phyloP scores from a whole-genome alignment of 2,888 invertebrate species.

The Synanthedon myopaeformis region DNA sequence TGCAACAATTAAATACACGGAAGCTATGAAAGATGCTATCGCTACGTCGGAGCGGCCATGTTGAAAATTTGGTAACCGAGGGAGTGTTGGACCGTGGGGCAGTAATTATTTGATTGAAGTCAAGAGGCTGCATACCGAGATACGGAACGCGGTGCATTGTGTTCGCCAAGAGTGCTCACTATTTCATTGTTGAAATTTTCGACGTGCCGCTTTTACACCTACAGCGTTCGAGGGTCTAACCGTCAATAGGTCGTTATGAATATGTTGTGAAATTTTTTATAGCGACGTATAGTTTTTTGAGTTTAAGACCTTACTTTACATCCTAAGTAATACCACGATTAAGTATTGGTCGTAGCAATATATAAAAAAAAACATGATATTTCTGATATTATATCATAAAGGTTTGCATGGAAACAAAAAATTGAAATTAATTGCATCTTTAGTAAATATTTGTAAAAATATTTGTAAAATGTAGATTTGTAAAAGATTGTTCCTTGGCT shows the following conservation, averaged over 20 bases:
- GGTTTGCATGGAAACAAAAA: no score
- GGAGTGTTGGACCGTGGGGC: constrained; percentile 62
- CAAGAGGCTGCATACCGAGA: constrained; percentile 66
- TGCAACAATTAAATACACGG: constrained; percentile 6
- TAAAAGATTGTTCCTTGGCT: no score
- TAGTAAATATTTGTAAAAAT: no score
- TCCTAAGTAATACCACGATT: no score
- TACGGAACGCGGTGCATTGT: constrained; percentile 49
- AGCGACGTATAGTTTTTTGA: no score
- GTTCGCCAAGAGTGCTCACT: constrained; percentile 23
- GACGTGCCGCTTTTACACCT: constrained; percentile 53
- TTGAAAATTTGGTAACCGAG: constrained; percentile 58
- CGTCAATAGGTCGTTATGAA: constrained; percentile 17
- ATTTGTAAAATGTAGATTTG: no score
- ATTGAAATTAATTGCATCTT: no score
- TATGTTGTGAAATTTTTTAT: neutral
- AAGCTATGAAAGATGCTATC: no score
- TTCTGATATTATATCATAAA: no score
- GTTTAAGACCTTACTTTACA: no score
- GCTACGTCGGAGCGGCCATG: constrained; percentile 41
- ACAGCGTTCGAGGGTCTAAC: constrained; percentile 55
- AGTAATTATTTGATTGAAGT: constrained; percentile 70
- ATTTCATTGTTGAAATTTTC: constrained; percentile 35
- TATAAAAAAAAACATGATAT: no score
- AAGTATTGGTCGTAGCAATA: no score